Evolutionary conservation across 2,797 vertebrate genomes (phyloP), one percentile per base, ranked within the genome.

Genomic region (Acanthiza pusilla): DNA sequence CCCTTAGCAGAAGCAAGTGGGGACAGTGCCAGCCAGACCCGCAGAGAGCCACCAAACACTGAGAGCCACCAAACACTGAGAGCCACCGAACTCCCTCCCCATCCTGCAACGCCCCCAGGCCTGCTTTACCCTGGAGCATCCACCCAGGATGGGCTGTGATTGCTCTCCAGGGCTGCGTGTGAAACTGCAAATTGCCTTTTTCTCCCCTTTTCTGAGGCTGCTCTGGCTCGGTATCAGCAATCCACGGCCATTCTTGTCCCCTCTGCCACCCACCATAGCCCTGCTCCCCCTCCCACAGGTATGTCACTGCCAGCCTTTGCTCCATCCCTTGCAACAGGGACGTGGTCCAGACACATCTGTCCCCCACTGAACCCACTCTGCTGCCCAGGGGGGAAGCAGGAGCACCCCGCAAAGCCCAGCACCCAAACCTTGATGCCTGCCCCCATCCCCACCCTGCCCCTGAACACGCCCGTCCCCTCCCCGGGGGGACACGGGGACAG

Each of bases 381-480:
- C 71, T 58, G 47, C 17, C 16, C 10, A 0, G 25, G 70, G 22
- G 13, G 8, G 51, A 57, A 45, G 66, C 81, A 82, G 83, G 34
- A 68, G 13, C 32, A 71, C 11, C 29, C 18, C 85, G 47, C 5
- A 7, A n/a, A 51, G 13, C 36, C 21, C 70, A 68, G 53, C 34
- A 15, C 8, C 29, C 34, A 34, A 34, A 5, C 36, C n/a, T 6
- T 8, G 30, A 11, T 0, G 2, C 20, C 32, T 13, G 40, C 36
- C 67, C 51, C 57, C 34, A 34, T 5, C n/a, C 67, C 71, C 32
- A 12, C n/a, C 18, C 54, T 32, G 48, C 10, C 68, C 45, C 48
- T 19, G 29, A 8, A 10, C 1, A 1, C 1, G 0, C 9, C 5
- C 3, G 17, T 22, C 40, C 4, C 26, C 58, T 83, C 70, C 42